Conservation (phyloP, 2,113 vertebrate genomes). For the Atlantisia rogersi region DNA sequence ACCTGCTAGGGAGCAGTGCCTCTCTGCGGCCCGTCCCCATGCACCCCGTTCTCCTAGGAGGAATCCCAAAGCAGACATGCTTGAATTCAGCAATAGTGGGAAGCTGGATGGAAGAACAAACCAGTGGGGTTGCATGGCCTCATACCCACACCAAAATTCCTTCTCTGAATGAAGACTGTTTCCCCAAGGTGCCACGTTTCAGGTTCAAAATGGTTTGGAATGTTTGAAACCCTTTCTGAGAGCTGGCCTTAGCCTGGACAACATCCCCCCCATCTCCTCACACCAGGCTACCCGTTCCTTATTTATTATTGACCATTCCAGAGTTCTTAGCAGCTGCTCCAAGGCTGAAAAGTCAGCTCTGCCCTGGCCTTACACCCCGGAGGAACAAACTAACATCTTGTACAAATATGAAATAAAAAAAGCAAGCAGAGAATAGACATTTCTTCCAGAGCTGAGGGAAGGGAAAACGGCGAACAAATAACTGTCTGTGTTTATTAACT, state of each 20-base stretch:
- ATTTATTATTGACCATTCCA: neutral
- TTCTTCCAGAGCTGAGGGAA: neutral
- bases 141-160: fast-evolving
- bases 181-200: neutral
- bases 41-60: neutral
- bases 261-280: neutral
- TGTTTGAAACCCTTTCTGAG: neutral
- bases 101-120: neutral
- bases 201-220: neutral
- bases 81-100: neutral
- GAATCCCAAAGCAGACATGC: neutral
- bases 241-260: neutral
- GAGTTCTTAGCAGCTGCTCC: neutral
- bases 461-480: neutral
- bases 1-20: neutral
- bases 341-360: neutral
- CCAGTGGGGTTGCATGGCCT: neutral
- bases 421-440: neutral
- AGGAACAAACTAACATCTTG: neutral
- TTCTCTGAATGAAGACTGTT: neutral
- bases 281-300: neutral
- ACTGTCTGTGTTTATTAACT: neutral
- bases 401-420: neutral
- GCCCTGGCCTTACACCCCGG: neutral
- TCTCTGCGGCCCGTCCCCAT: neutral